Conservation (phyloP, 2,888 invertebrate species). For the Drosophila pseudotalamancana region DNA sequence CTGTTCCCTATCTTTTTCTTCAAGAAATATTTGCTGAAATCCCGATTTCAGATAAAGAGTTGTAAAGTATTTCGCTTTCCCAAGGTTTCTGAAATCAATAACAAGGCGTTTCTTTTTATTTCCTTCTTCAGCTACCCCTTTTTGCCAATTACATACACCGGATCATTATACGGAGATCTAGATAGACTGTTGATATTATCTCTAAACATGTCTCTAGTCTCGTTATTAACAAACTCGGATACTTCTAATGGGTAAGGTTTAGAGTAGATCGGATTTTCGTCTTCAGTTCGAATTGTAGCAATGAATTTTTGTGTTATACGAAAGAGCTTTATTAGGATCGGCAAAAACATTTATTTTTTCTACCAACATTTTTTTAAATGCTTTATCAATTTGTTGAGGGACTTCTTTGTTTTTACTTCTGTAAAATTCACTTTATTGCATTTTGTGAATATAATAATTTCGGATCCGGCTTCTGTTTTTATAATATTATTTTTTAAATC, state of each 20-base stretch:
- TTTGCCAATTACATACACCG: not conserved
- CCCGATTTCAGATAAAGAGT: slow-evolving; percentile 46
- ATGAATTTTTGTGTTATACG: slow-evolving; percentile 2
- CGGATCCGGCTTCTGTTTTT: not conserved
- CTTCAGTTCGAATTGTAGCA: not conserved
- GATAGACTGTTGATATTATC: not conserved
- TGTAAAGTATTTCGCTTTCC: slow-evolving; percentile 72
- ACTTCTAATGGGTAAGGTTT: slow-evolving; percentile 2
- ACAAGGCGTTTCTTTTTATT: not conserved
- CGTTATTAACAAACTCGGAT: slow-evolving; percentile 2
- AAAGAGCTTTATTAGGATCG: not conserved
- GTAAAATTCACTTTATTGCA: not conserved
- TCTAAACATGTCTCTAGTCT: not conserved
- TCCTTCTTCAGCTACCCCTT: not conserved
- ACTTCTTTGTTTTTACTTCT: not conserved
- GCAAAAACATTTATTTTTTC: not conserved
- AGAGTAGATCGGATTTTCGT: not conserved
- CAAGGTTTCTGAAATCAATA: slow-evolving; percentile 48
- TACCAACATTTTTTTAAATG: not conserved
- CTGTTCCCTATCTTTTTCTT: slow-evolving; percentile 12
- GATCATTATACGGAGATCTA: slow-evolving; percentile 9
- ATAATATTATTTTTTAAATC: no score
- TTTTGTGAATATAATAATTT: not conserved
- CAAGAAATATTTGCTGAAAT: not conserved
- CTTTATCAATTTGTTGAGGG: not conserved